Evolutionary conservation across 2,797 vertebrate species (phyloP).

Genomic region (Cottoperca gobio): DNA sequence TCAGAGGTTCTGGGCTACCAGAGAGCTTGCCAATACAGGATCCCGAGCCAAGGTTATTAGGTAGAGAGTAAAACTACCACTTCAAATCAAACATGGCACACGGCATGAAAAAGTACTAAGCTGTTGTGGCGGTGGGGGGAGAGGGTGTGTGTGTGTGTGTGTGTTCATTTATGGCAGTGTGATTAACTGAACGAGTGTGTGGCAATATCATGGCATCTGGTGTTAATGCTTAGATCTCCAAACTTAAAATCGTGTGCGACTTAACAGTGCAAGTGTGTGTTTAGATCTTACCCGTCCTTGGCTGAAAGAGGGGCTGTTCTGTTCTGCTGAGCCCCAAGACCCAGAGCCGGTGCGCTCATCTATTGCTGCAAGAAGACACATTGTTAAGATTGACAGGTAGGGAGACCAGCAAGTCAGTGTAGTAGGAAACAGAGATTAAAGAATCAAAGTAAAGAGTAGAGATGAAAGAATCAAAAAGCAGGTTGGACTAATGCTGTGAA

Average conservation of each 20-base stretch:
- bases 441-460: conserved; percentile 9
- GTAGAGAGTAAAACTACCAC: conserved; percentile 76
- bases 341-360: conserved; percentile 93
- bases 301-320: conserved; percentile 95
- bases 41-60: conserved; percentile 81
- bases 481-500: conserved; percentile 1
- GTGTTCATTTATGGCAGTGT: conserved; percentile 46
- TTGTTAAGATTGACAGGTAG: conserved; percentile 40
- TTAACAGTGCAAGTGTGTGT: conserved; percentile 28
- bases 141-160: conserved; percentile 9
- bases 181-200: conserved; percentile 57
- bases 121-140: conserved; percentile 46
- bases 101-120: conserved; percentile 58
- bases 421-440: conserved; percentile 12
- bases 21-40: conserved; percentile 76
- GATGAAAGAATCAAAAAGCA: conserved; percentile 6
- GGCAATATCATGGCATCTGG: conserved; percentile 64
- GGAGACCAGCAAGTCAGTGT: conserved; percentile 17
- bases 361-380: conserved; percentile 80
- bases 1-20: conserved; percentile 76
- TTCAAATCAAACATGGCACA: conserved; percentile 76
- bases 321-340: conserved; percentile 93
- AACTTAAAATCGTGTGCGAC: conserved; percentile 59
- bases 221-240: conserved; percentile 59
- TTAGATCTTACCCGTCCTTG: conserved; percentile 91